Conservation (phyloP, 2,888 invertebrate species). For the Catocala sponsa region DNA sequence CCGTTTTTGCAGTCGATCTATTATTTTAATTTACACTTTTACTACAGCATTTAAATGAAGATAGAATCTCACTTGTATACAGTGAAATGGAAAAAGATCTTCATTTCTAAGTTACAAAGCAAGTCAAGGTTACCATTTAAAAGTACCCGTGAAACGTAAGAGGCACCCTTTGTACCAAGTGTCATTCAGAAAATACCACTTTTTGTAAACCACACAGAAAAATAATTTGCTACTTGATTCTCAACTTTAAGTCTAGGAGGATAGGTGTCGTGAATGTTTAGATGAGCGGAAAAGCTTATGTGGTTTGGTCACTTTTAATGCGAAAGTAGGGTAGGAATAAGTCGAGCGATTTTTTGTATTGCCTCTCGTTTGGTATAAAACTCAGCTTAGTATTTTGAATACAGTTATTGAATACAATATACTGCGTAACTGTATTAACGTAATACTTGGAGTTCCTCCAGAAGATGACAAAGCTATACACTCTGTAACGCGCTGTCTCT, state of each 20-base stretch:
- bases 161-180: slow-evolving; percentile 49
- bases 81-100: slow-evolving; percentile 45
- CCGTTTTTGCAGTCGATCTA: neutral
- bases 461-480: no score
- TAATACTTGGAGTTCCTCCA: no score
- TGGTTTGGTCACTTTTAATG: slow-evolving; percentile 41
- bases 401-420: no score
- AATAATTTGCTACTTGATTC: slow-evolving; percentile 16
- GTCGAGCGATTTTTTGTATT: slow-evolving; percentile 34
- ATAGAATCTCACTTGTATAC: slow-evolving; percentile 34
- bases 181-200: slow-evolving; percentile 48
- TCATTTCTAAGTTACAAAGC: slow-evolving; percentile 44
- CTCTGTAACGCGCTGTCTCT: no score
- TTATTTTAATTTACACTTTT: slow-evolving; percentile 2
- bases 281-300: slow-evolving; percentile 7
- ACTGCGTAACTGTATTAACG: no score
- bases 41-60: slow-evolving; percentile 23
- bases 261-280: slow-evolving; percentile 12
- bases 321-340: slow-evolving; percentile 45
- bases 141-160: slow-evolving; percentile 47
- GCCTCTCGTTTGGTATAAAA: slow-evolving; percentile 15
- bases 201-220: slow-evolving; percentile 26
- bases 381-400: no score
- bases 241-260: slow-evolving; percentile 13
- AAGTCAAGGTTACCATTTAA: slow-evolving; percentile 52